A percentile compares a stretch with the other conserved stretches of the same genome.
phyloP scores from a whole-genome alignment of 2,797 vertebrate species.

The Octomys mimax region DNA sequence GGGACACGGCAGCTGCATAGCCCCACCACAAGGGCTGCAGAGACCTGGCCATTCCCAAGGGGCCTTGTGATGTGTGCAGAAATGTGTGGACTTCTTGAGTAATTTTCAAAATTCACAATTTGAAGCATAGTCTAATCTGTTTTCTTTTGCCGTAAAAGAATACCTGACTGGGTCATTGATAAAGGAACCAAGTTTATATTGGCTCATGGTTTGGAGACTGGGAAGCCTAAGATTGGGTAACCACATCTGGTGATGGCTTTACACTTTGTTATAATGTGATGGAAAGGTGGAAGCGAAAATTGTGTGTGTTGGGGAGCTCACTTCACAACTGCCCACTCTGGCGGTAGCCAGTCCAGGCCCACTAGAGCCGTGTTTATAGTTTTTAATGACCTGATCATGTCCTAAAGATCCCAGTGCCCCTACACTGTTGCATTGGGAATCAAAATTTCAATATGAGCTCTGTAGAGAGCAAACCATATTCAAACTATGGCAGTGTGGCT shows the following conservation, averaged over 20 bases:
- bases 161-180: background rate
- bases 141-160: background rate
- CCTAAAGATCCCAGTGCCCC: background rate
- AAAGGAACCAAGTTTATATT: background rate
- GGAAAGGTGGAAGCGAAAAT: background rate
- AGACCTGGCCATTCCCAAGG: rapidly evolving
- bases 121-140: background rate
- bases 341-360: background rate
- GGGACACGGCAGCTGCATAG: too few species aligned
- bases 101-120: background rate
- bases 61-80: background rate
- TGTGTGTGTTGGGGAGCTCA: background rate
- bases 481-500: background rate
- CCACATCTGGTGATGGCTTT: background rate
- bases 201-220: background rate
- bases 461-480: background rate
- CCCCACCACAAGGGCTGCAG: background rate
- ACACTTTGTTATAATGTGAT: background rate
- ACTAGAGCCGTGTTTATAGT: background rate
- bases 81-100: background rate
- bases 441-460: background rate
- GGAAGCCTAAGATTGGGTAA: background rate
- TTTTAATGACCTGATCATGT: background rate
- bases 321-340: background rate
- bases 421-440: background rate